These are phyloP conservation scores for Gonioctena quinquepunctata DNA, from an alignment of 1,140 invertebrate species.

Conservation along the genomic window DNA sequence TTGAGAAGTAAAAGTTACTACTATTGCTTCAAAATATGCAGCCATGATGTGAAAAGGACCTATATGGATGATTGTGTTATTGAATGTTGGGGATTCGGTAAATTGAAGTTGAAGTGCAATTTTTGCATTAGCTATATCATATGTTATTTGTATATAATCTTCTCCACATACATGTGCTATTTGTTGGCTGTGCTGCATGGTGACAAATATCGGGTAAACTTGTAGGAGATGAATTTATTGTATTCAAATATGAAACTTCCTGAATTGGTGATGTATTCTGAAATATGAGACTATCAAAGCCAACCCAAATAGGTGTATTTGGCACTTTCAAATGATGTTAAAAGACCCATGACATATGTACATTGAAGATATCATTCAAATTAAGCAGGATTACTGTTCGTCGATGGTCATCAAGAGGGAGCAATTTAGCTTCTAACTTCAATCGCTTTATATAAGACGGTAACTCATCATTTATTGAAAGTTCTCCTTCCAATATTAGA, in stretches of 20 bases:
- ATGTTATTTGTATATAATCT: slow-evolving; percentile 37
- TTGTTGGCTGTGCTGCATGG: slow-evolving; percentile 24
- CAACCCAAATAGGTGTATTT: slow-evolving; percentile 46
- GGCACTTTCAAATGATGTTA: slow-evolving; percentile 14
- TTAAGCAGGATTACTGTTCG: slow-evolving; percentile 1
- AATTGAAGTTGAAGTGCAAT: slow-evolving; percentile 49
- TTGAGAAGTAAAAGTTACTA: too few species aligned
- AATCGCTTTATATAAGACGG: slow-evolving; percentile 35
- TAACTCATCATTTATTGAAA: slow-evolving; percentile 24
- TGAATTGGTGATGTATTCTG: background rate
- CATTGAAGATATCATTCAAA: background rate
- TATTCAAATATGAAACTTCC: slow-evolving; percentile 29
- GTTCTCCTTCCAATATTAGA: background rate
- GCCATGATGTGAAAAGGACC: slow-evolving; percentile 52
- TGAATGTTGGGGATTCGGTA: slow-evolving; percentile 20
- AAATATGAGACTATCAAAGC: slow-evolving; percentile 29
- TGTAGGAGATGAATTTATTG: slow-evolving; percentile 32
- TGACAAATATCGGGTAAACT: slow-evolving; percentile 27
- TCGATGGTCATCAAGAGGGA: slow-evolving; percentile 10
- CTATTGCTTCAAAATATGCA: slow-evolving; percentile 52
- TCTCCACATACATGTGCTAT: slow-evolving; percentile 23
- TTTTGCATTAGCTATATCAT: too few species aligned
- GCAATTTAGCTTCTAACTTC: slow-evolving; percentile 29
- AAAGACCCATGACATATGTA: slow-evolving; percentile 18
- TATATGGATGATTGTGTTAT: slow-evolving; percentile 49